A percentile compares a stretch with the other conserved stretches of the same genome.
These are phyloP conservation scores for Rhyacophila evoluta DNA, from an alignment of 2,888 invertebrate species.

Conservation along the genomic window DNA sequence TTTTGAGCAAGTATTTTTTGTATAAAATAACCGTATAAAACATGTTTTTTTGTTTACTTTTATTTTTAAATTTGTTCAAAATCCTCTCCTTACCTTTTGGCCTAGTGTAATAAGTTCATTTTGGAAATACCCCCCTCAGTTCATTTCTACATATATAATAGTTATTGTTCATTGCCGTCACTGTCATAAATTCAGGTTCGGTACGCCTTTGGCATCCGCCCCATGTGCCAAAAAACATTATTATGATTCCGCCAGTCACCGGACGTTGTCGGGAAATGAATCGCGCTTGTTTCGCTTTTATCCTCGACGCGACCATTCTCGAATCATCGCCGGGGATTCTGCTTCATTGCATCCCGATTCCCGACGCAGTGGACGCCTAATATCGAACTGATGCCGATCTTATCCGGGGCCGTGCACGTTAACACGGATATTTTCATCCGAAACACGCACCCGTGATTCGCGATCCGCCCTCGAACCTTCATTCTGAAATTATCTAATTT, in stretches of 20 bases:
- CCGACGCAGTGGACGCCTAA: constrained; percentile 10
- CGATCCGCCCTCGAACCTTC: background rate
- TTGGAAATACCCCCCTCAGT: too few species aligned
- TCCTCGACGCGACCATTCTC: background rate
- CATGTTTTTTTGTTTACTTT: too few species aligned
- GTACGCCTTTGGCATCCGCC: background rate
- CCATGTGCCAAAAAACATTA: constrained; percentile 5
- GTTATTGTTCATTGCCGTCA: too few species aligned
- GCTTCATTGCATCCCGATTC: constrained; percentile 3
- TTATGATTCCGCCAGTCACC: constrained; percentile 14
- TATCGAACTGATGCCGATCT: background rate
- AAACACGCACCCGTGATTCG: background rate
- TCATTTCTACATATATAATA: too few species aligned
- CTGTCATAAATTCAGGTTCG: too few species aligned
- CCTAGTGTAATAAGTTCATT: too few species aligned
- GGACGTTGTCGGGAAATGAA: constrained; percentile 15
- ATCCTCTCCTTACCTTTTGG: too few species aligned
- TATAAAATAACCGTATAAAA: too few species aligned
- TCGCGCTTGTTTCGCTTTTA: constrained; percentile 22
- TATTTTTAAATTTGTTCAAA: too few species aligned
- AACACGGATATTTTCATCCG: background rate
- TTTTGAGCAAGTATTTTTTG: too few species aligned
- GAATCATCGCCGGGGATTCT: background rate
- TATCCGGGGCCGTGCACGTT: background rate
- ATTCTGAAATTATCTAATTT: background rate